Evolutionary conservation across 2,888 invertebrate genomes (phyloP).

Genomic region (Ormyrus pomaceus): DNA sequence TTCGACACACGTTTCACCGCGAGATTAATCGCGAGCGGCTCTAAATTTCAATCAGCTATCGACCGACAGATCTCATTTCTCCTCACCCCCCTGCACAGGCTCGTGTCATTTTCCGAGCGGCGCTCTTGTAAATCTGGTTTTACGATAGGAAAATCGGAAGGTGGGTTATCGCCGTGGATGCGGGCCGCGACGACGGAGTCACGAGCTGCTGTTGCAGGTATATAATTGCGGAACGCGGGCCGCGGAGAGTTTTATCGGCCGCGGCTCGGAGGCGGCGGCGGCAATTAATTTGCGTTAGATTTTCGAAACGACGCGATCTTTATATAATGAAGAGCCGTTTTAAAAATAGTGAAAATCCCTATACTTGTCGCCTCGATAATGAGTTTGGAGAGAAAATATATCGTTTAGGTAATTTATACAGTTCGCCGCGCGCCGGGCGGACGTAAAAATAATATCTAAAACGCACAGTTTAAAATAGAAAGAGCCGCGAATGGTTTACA

Average conservation of each 20-base stretch:
- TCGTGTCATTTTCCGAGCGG: neutral
- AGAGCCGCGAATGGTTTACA: slow-evolving; percentile 25
- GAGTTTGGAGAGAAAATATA: too few relatives aligned
- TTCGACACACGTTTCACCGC: neutral
- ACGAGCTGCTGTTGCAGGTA: neutral
- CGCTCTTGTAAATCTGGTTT: neutral
- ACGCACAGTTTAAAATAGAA: neutral
- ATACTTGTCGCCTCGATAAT: too few relatives aligned
- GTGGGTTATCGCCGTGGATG: neutral
- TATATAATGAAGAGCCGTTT: too few relatives aligned
- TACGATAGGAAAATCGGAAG: slow-evolving; percentile 3
- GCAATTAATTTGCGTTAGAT: too few relatives aligned
- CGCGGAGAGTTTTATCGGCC: too few relatives aligned
- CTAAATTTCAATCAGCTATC: slow-evolving; percentile 34
- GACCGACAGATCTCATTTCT: neutral
- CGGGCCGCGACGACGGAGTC: slow-evolving; percentile 3
- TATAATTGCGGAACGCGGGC: too few relatives aligned
- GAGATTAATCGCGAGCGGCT: neutral
- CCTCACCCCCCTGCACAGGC: neutral
- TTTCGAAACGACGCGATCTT: too few relatives aligned
- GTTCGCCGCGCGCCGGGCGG: neutral
- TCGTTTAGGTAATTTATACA: neutral
- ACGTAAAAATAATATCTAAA: slow-evolving; percentile 5
- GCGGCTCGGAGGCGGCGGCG: too few relatives aligned
- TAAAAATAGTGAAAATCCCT: too few relatives aligned